Evolutionary conservation across 2,888 invertebrate species (phyloP), one percentile per base, ranked within the genome.

Genomic region (Phyllotreta striolata): DNA sequence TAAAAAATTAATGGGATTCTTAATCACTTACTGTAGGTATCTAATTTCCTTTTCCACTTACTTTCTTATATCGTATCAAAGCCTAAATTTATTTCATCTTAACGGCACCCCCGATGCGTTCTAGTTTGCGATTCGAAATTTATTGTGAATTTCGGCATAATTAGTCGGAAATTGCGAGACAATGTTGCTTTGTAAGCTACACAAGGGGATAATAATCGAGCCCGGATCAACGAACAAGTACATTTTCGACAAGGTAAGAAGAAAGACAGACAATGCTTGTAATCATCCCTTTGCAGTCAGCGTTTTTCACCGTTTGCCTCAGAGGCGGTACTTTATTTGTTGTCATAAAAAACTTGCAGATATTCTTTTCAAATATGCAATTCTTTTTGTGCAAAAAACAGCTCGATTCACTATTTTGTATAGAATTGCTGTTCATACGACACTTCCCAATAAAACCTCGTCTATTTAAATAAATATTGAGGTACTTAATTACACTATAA

Each of bases 181-280:
- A 67, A 64, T 62, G 52, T 62, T 55, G 47, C 62, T 55, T 47
- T 47, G 52, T 52, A 47, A 49, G 62, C 59, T 43, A 35, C 63
- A 54, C 61, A 64, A 61, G 63, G 63, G 62, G 62, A 62, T 52
- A 63, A 66, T 51, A 57, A 62, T 55, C 62, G 63, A 55, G 62
- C 51, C 14, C 43, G 63, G 62, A 66, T 59, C 65, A 55, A 63
- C 61, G 63, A 65, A 62, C 58, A 65, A 54, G 66, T 56, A 59
- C 62, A 66, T 67, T 63, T 66, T 63, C 67, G 63, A 61, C 55
- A 66, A 59, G 65, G 67, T 65, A 62, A 62, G 63, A 61, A 58
- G 51, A 55, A 63, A 65, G 66, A 67, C 52, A 67, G 58, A 63
- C 57, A 63, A 65, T 65, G 65, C 52, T 57, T 49, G 64, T 59